These are phyloP conservation scores for Rhyacophila evoluta DNA, from an alignment of 2,888 invertebrate species.

Conservation along the genomic window DNA sequence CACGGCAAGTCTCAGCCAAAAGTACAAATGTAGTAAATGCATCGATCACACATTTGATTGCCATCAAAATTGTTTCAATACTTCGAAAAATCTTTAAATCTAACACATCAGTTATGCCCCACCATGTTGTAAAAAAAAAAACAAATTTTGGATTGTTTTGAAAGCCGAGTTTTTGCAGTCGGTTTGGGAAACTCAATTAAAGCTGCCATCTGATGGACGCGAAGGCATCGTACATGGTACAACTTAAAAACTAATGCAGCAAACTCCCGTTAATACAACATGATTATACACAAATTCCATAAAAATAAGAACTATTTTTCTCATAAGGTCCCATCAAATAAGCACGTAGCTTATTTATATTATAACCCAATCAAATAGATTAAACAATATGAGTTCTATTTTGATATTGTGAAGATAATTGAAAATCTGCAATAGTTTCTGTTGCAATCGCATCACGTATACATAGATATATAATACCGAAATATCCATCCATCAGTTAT, in stretches of 20 bases:
- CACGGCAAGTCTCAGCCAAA: background rate
- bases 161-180: background rate
- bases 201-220: conserved; percentile 19
- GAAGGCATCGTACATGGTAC: conserved; percentile 19
- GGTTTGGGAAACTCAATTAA: background rate
- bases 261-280: background rate
- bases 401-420: too few species aligned
- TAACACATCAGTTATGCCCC: background rate
- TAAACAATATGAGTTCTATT: too few species aligned
- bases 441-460: too few species aligned
- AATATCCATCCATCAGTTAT: too few species aligned
- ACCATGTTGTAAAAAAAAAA: background rate
- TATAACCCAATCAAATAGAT: too few species aligned
- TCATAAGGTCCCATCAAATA: background rate
- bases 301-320: background rate
- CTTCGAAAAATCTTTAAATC: background rate
- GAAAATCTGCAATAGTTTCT: too few species aligned
- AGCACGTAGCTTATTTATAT: too few species aligned
- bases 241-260: conserved; percentile 10
- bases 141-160: background rate
- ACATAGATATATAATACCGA: too few species aligned
- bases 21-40: background rate
- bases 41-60: too few species aligned
- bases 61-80: background rate
- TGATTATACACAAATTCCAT: background rate